Base-by-base conservation (phyloP, 2,888 invertebrate genomes). In the Noctua fimbriata region DNA sequence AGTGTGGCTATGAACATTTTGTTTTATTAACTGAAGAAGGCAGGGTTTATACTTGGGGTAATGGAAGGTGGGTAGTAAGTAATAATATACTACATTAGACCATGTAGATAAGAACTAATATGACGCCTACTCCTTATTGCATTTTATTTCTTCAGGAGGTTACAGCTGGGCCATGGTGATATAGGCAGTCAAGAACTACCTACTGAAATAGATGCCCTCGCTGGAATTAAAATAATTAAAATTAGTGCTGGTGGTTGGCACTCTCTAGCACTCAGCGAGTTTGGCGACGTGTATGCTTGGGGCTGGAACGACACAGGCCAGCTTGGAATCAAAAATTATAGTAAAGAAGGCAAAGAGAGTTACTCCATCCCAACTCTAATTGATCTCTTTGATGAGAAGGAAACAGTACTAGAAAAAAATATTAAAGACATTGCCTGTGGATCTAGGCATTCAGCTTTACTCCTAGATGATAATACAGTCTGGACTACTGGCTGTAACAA, bases 251-350 rank as follows among this genome's bases (percentile, higher is more conserved):
- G 98, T 14, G 99, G 98, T 18, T 99, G 99, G 99, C 99, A 99
- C 93, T 98, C 98, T 76, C 97, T 98, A 73, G 98, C 98, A 18
- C 93, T 99, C 14, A 98, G 98, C 87, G 97, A 97, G 90, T 97
- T 97, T 93, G 99, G 99, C 24, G 99, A 99, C 93, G 91, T 99
- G 0, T 99, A 99, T 92, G 97, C 97, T 4, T 99, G 99, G 99
- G 99, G 99, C 14, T 99, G 98, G 98, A 99, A 99, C 95, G 98
- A 98, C 83, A 97, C 97, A 90, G 99, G 99, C 0, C 99, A 99
- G 94, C 95, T 99, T 28, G 99, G 99, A 14, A 93, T 98, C 52
- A 93, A 94, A 55, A 58, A 58, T 66, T 92, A 94, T 82, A 86
- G 84, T 67, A 87, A 81, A 72, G 88, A 89, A 70, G 82, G 83